Percentiles rank a stretch among this genome's conserved stretches.
phyloP scores from a whole-genome alignment of 2,113 vertebrate genomes.

The Bufo gargarizans region DNA sequence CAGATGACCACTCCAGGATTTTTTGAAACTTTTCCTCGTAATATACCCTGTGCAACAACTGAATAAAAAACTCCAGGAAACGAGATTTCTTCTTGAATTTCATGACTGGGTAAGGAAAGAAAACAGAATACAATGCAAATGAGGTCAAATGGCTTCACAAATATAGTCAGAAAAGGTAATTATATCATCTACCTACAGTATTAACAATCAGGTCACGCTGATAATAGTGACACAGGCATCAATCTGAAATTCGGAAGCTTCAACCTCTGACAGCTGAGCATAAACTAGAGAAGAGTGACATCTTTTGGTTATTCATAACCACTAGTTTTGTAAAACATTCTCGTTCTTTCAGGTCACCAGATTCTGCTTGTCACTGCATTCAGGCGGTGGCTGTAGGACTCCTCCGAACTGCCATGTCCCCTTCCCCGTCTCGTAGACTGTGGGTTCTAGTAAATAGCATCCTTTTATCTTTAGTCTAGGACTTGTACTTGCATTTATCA shows the following conservation, averaged over 20 bases:
- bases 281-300: slow-evolving; percentile 53
- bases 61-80: slow-evolving; percentile 85
- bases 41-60: slow-evolving; percentile 80
- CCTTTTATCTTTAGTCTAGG: too few relatives aligned
- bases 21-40: slow-evolving; percentile 78
- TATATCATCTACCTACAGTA: slow-evolving; percentile 44
- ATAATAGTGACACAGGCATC: slow-evolving; percentile 43
- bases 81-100: slow-evolving; percentile 76
- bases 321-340: slow-evolving; percentile 4
- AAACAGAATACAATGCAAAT: background rate
- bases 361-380: background rate
- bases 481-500: too few relatives aligned
- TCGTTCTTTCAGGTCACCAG: background rate
- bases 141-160: background rate
- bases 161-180: background rate
- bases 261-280: background rate
- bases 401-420: too few relatives aligned
- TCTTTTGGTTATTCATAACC: slow-evolving; percentile 46
- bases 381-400: too few relatives aligned
- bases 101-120: slow-evolving; percentile 76
- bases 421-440: too few relatives aligned
- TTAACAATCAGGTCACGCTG: slow-evolving; percentile 33
- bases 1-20: slow-evolving; percentile 74
- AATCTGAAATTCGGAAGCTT: slow-evolving; percentile 26
- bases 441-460: too few relatives aligned